Percentiles rank a stretch among this genome's conserved stretches.
Conservation (phyloP, 37 sponge, comb jelly and placozoan species). For the Hexactinellida sp. region DNA sequence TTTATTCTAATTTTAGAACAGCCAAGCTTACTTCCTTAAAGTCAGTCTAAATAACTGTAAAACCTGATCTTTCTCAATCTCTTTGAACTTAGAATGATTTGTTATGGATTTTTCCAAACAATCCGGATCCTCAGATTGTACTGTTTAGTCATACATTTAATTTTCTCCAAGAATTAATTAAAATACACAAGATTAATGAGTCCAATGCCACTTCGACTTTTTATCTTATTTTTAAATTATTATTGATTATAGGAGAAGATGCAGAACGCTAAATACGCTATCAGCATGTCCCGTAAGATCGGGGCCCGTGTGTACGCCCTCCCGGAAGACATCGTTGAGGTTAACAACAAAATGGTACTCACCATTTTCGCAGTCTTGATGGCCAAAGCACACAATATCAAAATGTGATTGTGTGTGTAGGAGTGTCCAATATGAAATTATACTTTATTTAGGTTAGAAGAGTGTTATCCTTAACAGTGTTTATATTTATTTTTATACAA, state of each 20-base stretch:
- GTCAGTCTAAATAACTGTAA: no score
- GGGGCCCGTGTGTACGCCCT: constrained; percentile 92
- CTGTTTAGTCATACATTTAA: no score
- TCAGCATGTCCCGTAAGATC: constrained; percentile 85
- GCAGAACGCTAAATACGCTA: constrained; percentile 89
- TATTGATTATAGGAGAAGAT: constrained; percentile 67
- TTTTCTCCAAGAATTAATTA: no score
- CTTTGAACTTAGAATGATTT: no score
- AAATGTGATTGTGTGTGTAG: background rate
- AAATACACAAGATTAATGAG: no score
- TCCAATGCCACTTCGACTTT: no score
- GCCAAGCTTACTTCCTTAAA: no score
- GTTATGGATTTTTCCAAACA: no score
- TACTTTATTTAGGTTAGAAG: background rate
- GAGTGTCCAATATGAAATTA: background rate
- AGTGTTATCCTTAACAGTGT: background rate
- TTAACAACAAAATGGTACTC: constrained; percentile 88
- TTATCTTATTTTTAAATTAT: no score
- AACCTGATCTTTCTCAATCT: no score
- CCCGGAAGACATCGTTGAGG: constrained; percentile 90
- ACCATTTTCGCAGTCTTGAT: constrained; percentile 94
- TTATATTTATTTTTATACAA: background rate
- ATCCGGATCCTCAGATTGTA: no score
- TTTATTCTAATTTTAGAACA: no score
- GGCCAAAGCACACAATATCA: constrained; percentile 39